Base-by-base conservation (phyloP, 2,113 vertebrate species). In the Melozone crissalis region DNA sequence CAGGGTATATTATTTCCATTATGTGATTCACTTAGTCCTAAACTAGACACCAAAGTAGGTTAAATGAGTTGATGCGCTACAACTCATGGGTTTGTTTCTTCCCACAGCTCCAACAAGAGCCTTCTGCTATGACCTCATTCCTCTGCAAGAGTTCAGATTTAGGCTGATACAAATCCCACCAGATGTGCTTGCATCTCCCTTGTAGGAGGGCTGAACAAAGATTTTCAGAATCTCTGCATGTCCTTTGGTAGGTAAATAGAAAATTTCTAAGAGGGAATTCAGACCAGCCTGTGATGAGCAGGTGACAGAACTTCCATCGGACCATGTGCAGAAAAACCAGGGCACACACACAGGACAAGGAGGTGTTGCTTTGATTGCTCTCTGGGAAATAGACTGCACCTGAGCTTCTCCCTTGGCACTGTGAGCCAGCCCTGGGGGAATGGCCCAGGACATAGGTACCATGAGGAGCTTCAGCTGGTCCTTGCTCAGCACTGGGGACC, bases 311-410 rank as follows among this genome's bases (percentile, higher is more conserved):
- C 11, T 88, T 23, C 19, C n/a, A 22, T 44, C 22, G 67, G n/a
- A 84, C 16, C 51, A 41, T 0, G 1, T 17, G 21, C 15, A 68
- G 71, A 37, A 43, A 41, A 20, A 43, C 11, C 28, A 20, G 35
- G 26, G 10, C 5, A 3, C 12, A 11, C 37, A 39, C 12, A 12
- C 18, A 57, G 10, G 11, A 4, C 28, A 15, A 75, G 31, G 15
- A 55, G 9, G 9, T 51, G 30, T 19, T 30, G 6, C 18, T 78
- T 30, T 9, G 57, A 47, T 19, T 6, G 3, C 9, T 71, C 26
- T 46, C 0, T 2, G 1, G 35, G 26, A 10, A 69, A 43, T 5
- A 51, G 20, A 14, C 30, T 49, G 61, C n/a, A 30, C 5, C 5
- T 12, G 31, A 46, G 41, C 11, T 22, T 61, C 44, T 63, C 31